phyloP scores from a whole-genome alignment of 2,888 invertebrate genomes.

The Andrena bucephala region DNA sequence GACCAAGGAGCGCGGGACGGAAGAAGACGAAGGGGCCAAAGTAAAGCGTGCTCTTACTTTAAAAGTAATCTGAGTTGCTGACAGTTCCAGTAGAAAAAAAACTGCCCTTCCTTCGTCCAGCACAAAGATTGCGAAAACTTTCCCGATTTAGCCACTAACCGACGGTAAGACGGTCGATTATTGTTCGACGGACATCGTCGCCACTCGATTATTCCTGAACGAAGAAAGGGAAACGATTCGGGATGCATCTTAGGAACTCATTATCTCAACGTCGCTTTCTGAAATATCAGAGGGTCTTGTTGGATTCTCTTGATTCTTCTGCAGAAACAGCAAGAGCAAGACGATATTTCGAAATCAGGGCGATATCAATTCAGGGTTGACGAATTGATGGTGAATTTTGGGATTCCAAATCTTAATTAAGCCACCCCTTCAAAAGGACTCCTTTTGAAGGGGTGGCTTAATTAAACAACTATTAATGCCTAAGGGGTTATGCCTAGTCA shows the following conservation, averaged over 20 bases:
- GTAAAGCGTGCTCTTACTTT: conserved; percentile 58
- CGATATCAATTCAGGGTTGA: no score
- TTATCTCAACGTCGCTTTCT: conserved; percentile 24
- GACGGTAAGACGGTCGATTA: conserved; percentile 66
- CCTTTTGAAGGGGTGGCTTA: no score
- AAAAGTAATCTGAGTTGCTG: conserved; percentile 69
- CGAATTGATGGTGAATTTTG: no score
- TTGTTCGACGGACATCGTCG: conserved; percentile 50
- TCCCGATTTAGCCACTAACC: conserved; percentile 68
- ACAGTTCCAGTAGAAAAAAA: conserved; percentile 52
- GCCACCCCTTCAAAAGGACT: no score
- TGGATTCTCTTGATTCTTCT: no score
- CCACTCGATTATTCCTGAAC: conserved; percentile 56
- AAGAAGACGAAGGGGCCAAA: conserved; percentile 30
- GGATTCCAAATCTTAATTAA: no score
- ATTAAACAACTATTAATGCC: no score
- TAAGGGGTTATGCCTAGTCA: no score
- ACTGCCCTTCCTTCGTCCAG: conserved; percentile 2
- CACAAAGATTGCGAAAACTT: conserved; percentile 53
- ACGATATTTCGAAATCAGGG: no score
- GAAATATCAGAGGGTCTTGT: no score
- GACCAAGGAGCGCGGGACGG: background rate
- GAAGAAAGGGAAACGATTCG: conserved; percentile 22
- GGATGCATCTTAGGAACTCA: conserved; percentile 16
- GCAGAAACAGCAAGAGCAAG: no score